phyloP scores from a whole-genome alignment of 1,140 invertebrate species.

The Acyrthosiphon pisum region DNA sequence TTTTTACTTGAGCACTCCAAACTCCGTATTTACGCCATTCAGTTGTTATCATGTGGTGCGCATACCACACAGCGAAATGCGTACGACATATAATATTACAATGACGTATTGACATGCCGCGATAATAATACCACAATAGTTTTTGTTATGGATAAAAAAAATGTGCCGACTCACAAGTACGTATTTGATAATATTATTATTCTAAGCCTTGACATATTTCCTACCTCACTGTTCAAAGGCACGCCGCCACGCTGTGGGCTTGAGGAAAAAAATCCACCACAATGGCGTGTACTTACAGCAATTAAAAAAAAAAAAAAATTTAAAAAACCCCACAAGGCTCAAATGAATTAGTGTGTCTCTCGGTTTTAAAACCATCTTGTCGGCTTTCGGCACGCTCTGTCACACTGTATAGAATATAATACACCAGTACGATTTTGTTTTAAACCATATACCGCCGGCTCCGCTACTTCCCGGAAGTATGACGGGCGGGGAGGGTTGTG shows the following conservation, averaged over 20 bases:
- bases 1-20: not conserved
- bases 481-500: not conserved
- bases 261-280: not conserved
- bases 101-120: not conserved
- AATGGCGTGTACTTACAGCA: not conserved
- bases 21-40: too few relatives aligned
- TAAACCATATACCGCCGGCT: not conserved
- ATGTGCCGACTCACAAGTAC: not conserved
- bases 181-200: not conserved
- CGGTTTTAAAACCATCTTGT: constrained; percentile 8
- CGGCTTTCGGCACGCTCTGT: constrained; percentile 21
- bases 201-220: not conserved
- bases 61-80: too few relatives aligned
- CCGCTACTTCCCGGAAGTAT: not conserved
- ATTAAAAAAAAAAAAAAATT: constrained; percentile 6
- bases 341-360: constrained; percentile 23
- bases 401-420: not conserved
- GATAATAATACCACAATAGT: not conserved
- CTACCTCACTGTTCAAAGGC: not conserved
- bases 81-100: not conserved
- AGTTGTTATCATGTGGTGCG: too few relatives aligned
- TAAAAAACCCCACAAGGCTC: not conserved
- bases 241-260: not conserved
- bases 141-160: not conserved
- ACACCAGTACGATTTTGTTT: not conserved